These are phyloP conservation scores for Spatulosminthurus flaviceps DNA, from an alignment of 2,888 invertebrate species.

Conservation along the genomic window DNA sequence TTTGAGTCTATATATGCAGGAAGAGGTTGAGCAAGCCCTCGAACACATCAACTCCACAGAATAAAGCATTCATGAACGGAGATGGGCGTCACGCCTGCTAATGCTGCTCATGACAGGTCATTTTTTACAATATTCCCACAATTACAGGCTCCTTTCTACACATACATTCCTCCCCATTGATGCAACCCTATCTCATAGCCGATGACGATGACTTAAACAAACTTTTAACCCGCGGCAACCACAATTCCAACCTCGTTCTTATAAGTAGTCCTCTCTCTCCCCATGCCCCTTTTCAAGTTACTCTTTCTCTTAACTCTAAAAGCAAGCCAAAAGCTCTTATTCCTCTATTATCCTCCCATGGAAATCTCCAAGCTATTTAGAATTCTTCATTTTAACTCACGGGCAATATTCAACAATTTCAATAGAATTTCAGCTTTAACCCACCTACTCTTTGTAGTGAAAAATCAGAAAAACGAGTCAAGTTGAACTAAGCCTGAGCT, in stretches of 20 bases:
- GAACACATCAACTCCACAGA: constrained; percentile 45
- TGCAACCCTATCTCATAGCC: background rate
- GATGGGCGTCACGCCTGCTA: constrained; percentile 62
- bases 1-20: constrained; percentile 18
- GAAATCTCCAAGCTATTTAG: too few species aligned
- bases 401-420: too few species aligned
- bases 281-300: too few species aligned
- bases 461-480: too few species aligned
- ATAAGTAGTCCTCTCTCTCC: background rate
- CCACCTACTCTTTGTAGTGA: too few species aligned
- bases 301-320: too few species aligned
- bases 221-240: constrained; percentile 2
- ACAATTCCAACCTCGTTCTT: constrained; percentile 2
- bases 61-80: constrained; percentile 62
- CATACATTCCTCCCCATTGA: constrained; percentile 17
- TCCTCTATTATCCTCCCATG: too few species aligned
- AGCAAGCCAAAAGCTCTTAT: too few species aligned
- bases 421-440: too few species aligned
- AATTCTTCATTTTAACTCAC: too few species aligned
- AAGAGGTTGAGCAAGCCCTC: constrained; percentile 37
- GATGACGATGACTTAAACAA: background rate
- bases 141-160: constrained; percentile 49
- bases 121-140: constrained; percentile 60
- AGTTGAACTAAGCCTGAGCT: too few species aligned
- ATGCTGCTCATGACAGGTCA: constrained; percentile 62